Conservation (phyloP, 2,797 vertebrate genomes). For the Merluccius polli region DNA sequence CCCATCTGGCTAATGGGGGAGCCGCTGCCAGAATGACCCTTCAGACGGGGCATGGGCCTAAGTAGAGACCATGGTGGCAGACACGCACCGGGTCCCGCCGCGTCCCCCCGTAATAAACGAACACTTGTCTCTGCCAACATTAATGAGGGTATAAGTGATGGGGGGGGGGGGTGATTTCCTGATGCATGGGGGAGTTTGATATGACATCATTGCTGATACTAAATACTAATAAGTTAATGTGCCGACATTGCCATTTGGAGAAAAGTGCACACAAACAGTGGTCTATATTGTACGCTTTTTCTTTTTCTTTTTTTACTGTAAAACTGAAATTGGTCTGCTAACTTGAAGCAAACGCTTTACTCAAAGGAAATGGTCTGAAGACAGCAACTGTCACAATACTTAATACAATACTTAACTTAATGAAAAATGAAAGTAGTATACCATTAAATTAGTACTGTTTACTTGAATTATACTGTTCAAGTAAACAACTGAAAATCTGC, state of each 20-base stretch:
- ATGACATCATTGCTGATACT: conserved; percentile 33
- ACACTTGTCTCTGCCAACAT: conserved; percentile 57
- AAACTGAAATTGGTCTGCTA: background rate
- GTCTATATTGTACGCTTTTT: conserved; percentile 30
- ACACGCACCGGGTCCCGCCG: conserved; percentile 32
- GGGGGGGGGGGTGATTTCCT: conserved; percentile 24
- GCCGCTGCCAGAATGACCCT: conserved; percentile 60
- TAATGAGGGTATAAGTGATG: conserved; percentile 58
- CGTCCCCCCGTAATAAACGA: conserved; percentile 52
- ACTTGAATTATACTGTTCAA: background rate
- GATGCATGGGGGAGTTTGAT: conserved; percentile 35
- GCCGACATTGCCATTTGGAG: conserved; percentile 23
- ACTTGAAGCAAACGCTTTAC: background rate
- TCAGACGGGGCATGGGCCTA: conserved; percentile 59
- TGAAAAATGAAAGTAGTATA: background rate
- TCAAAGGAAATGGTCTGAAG: background rate
- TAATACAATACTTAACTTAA: background rate
- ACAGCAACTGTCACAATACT: background rate
- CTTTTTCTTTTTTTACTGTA: background rate
- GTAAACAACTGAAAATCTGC: background rate
- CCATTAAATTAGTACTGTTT: background rate
- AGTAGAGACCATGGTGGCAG: conserved; percentile 31
- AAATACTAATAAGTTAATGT: conserved; percentile 21
- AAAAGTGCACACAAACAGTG: conserved; percentile 31
- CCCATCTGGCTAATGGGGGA: conserved; percentile 58